phyloP scores from a whole-genome alignment of 1,140 invertebrate genomes.

The Lamellibrachia luymesi region DNA sequence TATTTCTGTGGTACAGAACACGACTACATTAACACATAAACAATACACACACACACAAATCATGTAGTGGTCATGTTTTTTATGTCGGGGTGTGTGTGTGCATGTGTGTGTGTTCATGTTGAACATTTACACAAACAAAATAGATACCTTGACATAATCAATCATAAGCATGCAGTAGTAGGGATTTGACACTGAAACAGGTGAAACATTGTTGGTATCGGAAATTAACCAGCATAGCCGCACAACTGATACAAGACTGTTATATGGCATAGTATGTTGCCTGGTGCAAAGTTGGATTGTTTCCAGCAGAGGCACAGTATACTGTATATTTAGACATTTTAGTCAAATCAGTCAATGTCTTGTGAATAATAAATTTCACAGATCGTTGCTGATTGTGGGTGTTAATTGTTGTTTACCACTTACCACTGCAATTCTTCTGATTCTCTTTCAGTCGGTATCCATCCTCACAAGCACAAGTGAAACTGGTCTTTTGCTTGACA shows the following conservation, averaged over 20 bases:
- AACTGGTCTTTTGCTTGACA: neutral
- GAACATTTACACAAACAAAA: neutral
- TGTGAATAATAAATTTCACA: no score
- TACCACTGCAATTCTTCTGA: neutral
- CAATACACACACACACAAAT: neutral
- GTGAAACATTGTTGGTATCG: neutral
- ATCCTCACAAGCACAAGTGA: neutral
- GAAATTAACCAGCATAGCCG: neutral
- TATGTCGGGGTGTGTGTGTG: no score
- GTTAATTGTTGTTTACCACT: neutral
- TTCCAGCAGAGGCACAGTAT: no score
- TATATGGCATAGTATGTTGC: no score
- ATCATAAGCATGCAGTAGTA: neutral
- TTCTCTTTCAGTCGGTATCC: neutral
- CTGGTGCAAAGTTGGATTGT: no score
- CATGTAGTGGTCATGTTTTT: neutral
- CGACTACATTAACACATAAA: neutral
- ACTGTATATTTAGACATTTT: no score
- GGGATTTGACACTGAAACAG: neutral
- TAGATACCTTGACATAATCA: neutral
- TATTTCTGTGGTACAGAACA: neutral
- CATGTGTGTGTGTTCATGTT: neutral
- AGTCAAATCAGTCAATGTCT: no score
- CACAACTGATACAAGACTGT: neutral
- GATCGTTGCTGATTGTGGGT: no score